Conservation (phyloP, 2,888 invertebrate species). For the Alsophila aescularia region DNA sequence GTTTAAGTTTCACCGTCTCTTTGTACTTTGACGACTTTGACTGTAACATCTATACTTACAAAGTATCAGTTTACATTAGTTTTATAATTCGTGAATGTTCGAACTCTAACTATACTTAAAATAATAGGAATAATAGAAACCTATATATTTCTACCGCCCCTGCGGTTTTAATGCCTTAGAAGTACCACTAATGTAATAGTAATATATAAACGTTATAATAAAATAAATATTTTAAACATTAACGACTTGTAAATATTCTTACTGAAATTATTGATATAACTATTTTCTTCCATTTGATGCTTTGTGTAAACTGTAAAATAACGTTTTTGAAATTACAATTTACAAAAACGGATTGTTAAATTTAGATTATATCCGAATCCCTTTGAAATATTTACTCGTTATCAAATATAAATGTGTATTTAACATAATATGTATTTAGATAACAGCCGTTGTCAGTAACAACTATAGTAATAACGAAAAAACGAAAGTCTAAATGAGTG, state of each 20-base stretch:
- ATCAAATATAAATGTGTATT: background rate
- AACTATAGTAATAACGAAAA: background rate
- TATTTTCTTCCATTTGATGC: conserved; percentile 2
- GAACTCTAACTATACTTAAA: conserved; percentile 38
- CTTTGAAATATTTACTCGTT: background rate
- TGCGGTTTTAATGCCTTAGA: conserved; percentile 69
- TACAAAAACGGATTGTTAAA: background rate
- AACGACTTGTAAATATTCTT: conserved; percentile 21
- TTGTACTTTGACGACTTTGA: conserved; percentile 2
- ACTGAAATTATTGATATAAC: conserved; percentile 5
- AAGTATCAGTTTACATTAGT: conserved; percentile 59
- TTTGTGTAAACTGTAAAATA: background rate
- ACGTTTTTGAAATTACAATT: background rate
- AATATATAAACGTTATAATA: conserved; percentile 31
- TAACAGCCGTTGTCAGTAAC: background rate
- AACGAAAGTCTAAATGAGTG: conserved; percentile 12
- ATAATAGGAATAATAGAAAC: conserved; percentile 31
- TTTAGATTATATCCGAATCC: background rate
- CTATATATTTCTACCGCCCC: conserved; percentile 55
- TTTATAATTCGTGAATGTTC: conserved; percentile 52
- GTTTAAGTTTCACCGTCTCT: background rate
- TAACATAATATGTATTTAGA: background rate
- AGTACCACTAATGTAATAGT: conserved; percentile 43
- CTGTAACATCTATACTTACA: conserved; percentile 49
- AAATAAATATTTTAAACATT: conserved; percentile 26